Base-by-base conservation (phyloP, 2,113 vertebrate genomes). In the Platysteira castanea region DNA sequence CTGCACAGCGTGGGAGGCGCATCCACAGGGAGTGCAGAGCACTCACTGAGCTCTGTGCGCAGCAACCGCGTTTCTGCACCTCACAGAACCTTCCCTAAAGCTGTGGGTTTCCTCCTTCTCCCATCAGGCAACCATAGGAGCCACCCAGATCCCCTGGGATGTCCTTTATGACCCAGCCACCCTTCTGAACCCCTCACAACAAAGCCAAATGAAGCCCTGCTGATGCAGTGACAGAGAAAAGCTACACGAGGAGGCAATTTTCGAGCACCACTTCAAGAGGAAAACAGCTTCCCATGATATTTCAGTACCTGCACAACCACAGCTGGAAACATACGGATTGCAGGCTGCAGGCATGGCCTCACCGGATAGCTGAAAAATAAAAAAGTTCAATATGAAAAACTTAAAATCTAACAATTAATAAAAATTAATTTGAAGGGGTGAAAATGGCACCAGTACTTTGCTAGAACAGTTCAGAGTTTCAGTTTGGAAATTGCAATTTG, bases 271-370 rank as follows among this genome's bases (percentile, higher is more conserved):
- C 22, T 33, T 41, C 21, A 93, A n/a, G 11, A 74, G 11, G 16
- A 64, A 63, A 85, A 74, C 18, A 81, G 28, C 3, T 75, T 67
- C 46, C 12, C 47, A 35, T 56, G 22, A 1, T 31, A 41, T 33
- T 78, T 81, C 50, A 82, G 27, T 19, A 39, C 11, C 24, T 77
- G 19, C 4, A 50, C 1, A 20, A n/a, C 11, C 56, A 60, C 12
- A 81, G 33, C 23, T 61, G 59, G n/a, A 53, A 91, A 46, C 5
- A 27, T 10, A 31, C 0, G 0, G 16, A 24, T 57, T 75, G 22
- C 28, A 69, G 41, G 64, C 24, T 35, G 7, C 22, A 18, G 33
- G 2, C 17, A 14, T 7, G 14, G 57, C 21, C 57, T 41, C 64
- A 46, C 17, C 49, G 65, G 18, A 30, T 26, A 30, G 27, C 9